These are phyloP conservation scores for Heterodera schachtii DNA, from an alignment of 1,140 invertebrate species.

Conservation along the genomic window DNA sequence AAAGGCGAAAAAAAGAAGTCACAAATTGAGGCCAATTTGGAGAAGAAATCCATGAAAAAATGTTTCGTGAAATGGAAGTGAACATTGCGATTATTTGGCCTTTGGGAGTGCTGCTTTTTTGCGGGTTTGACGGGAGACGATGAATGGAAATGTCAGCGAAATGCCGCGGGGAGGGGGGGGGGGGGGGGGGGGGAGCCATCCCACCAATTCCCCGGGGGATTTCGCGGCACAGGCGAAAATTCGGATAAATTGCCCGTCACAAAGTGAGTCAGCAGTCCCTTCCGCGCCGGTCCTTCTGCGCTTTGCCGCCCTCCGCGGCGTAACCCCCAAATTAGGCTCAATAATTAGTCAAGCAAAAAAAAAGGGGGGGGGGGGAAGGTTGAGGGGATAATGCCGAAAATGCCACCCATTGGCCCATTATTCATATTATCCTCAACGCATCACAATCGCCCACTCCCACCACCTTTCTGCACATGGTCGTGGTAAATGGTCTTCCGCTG, in stretches of 20 bases:
- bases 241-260: neutral
- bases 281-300: neutral
- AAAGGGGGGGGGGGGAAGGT: neutral
- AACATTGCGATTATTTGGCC: neutral
- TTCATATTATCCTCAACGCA: neutral
- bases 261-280: no score
- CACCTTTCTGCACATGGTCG: slow-evolving; percentile 64
- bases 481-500: slow-evolving; percentile 65
- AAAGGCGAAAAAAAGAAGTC: neutral
- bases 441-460: neutral
- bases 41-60: neutral
- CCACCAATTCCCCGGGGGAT: neutral
- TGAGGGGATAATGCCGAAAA: neutral
- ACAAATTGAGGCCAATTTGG: neutral
- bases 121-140: neutral
- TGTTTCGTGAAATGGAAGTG: slow-evolving; percentile 4
- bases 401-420: neutral
- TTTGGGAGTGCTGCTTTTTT: neutral
- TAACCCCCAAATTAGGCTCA: neutral
- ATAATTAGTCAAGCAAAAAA: neutral
- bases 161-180: neutral
- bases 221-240: neutral
- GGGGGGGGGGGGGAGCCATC: neutral
- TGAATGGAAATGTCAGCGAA: neutral
- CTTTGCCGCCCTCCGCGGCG: no score